Evolutionary conservation across 2,113 vertebrate species (phyloP).

Genomic region (Hyperoodon ampullatus): DNA sequence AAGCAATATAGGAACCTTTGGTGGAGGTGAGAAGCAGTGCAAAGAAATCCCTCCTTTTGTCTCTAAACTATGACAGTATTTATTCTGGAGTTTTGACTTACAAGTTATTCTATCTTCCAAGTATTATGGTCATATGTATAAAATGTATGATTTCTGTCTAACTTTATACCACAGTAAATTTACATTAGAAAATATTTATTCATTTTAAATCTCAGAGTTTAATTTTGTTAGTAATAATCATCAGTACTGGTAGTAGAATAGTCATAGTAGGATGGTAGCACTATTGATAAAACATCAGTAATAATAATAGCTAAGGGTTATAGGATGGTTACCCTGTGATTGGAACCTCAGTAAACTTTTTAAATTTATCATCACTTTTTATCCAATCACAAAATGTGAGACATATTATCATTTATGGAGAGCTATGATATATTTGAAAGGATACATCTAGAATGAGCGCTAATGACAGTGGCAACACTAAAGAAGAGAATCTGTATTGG

Average conservation of each 20-base stretch:
- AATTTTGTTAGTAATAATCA: not conserved
- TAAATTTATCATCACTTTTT: not conserved
- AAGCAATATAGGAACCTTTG: not conserved
- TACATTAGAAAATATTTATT: not conserved
- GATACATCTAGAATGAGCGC: not conserved
- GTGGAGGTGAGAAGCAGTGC: not conserved
- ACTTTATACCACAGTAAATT: not conserved
- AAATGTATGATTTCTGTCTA: not conserved
- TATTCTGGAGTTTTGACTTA: not conserved
- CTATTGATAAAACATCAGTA: not conserved
- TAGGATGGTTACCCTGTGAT: not conserved
- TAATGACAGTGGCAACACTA: not conserved
- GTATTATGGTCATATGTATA: not conserved
- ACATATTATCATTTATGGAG: not conserved
- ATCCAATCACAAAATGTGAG: not conserved
- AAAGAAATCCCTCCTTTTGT: not conserved
- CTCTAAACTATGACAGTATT: not conserved
- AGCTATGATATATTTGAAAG: not conserved
- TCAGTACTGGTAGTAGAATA: not conserved
- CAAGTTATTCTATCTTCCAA: not conserved
- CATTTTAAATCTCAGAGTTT: not conserved
- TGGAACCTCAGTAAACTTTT: not conserved
- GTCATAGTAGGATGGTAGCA: not conserved
- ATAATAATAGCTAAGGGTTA: not conserved
- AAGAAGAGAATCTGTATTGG: not conserved